These are phyloP conservation scores for Hydroisotoma schaefferi DNA, from an alignment of 2,888 invertebrate genomes.

Conservation along the genomic window DNA sequence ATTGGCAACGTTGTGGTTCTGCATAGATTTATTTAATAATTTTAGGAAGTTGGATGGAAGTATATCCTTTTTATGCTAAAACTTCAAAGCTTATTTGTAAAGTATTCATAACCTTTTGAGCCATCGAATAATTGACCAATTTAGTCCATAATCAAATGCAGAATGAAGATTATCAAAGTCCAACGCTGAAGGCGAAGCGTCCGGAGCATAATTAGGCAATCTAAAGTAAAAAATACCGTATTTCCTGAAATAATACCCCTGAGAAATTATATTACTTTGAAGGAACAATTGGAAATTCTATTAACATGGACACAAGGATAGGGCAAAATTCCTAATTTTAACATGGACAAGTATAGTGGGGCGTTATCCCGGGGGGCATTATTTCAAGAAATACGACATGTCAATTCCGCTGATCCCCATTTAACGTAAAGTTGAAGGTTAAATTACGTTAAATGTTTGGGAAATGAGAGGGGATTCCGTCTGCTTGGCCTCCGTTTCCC, in stretches of 20 bases:
- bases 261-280: too few relatives aligned
- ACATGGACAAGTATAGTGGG: background rate
- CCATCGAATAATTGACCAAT: slow-evolving; percentile 84
- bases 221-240: too few relatives aligned
- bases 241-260: too few relatives aligned
- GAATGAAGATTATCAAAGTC: background rate
- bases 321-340: background rate
- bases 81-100: background rate
- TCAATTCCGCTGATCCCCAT: too few relatives aligned
- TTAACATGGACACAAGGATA: too few relatives aligned
- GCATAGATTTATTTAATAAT: background rate
- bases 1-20: slow-evolving; percentile 68
- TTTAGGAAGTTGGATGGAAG: background rate
- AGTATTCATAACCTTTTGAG: slow-evolving; percentile 61
- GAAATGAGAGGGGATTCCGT: slow-evolving; percentile 35
- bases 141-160: slow-evolving; percentile 67
- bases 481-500: slow-evolving; percentile 61
- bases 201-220: background rate
- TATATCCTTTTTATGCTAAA: background rate
- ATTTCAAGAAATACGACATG: background rate
- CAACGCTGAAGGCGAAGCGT: background rate
- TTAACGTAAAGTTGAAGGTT: background rate
- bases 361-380: slow-evolving; percentile 2
- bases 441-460: slow-evolving; percentile 31
- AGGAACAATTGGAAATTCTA: too few relatives aligned